Percentiles rank a stretch among this genome's conserved stretches.
These are phyloP conservation scores for Sarcophaga bullata DNA, from an alignment of 1,140 invertebrate genomes.

Conservation along the genomic window DNA sequence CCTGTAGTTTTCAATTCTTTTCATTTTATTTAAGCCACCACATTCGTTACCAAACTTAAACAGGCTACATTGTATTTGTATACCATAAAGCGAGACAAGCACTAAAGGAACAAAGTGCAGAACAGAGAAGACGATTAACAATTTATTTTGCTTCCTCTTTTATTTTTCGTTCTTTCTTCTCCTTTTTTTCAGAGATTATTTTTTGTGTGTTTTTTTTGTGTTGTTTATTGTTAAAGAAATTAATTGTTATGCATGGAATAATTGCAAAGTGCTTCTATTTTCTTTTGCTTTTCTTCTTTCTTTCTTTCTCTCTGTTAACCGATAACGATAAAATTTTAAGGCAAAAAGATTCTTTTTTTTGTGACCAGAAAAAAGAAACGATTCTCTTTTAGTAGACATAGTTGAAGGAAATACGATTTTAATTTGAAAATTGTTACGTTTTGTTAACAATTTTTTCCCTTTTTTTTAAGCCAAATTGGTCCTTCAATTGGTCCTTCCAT, in stretches of 20 bases:
- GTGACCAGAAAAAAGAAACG: background rate
- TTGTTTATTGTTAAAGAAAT: slow-evolving; percentile 24
- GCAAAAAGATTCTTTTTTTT: background rate
- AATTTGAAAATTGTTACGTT: no score
- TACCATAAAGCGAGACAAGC: no score
- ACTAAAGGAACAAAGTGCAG: no score
- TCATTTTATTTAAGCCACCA: background rate
- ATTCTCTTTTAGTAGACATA: no score
- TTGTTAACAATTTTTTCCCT: no score
- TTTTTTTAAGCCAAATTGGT: no score
- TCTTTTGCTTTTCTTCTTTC: no score
- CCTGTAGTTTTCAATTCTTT: background rate
- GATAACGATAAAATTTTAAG: no score
- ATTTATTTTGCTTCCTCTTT: background rate
- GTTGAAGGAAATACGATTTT: background rate
- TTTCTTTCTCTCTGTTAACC: no score
- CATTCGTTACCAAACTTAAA: background rate
- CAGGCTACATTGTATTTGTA: no score
- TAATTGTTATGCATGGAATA: slow-evolving; percentile 40
- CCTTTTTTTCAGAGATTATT: background rate
- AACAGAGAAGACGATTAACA: background rate
- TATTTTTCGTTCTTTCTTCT: background rate
- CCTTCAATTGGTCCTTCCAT: no score
- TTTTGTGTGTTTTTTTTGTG: background rate
- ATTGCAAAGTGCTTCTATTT: slow-evolving; percentile 12